Percentiles rank a stretch among this genome's conserved stretches.
phyloP scores from a whole-genome alignment of 2,888 invertebrate species.

The Dynastes hyllus region DNA sequence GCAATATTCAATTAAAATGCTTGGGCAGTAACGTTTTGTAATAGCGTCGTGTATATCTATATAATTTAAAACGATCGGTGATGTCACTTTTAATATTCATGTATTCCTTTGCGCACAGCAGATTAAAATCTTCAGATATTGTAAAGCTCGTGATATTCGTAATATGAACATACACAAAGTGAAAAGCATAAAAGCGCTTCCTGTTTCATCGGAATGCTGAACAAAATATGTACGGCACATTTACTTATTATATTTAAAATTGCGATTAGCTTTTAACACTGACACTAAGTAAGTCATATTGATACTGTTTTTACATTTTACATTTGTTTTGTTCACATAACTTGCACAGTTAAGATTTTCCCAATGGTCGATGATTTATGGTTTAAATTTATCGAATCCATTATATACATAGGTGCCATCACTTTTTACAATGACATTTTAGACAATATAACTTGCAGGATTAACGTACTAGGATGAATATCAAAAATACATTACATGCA shows the following conservation, averaged over 20 bases:
- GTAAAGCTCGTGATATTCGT: slow-evolving; percentile 10
- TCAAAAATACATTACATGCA: too few species aligned
- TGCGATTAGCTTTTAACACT: neutral
- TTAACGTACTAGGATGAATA: too few species aligned
- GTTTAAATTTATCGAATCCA: too few species aligned
- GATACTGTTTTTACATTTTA: too few species aligned
- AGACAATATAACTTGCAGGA: too few species aligned
- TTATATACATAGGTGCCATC: too few species aligned
- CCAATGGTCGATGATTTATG: too few species aligned
- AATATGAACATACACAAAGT: neutral
- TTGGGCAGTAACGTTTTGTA: slow-evolving; percentile 40
- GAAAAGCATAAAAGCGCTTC: neutral
- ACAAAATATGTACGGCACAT: neutral
- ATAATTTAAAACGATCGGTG: slow-evolving; percentile 22
- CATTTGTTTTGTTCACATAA: too few species aligned
- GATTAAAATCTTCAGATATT: slow-evolving; percentile 14
- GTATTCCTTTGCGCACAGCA: slow-evolving; percentile 30
- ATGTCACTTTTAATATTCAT: slow-evolving; percentile 38
- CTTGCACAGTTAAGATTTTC: too few species aligned
- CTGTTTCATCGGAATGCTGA: neutral
- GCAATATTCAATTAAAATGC: slow-evolving; percentile 49
- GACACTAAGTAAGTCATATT: too few species aligned
- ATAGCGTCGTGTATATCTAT: slow-evolving; percentile 22
- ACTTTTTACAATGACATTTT: too few species aligned
- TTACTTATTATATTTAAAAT: neutral